Evolutionary conservation across 2,888 invertebrate species (phyloP), one percentile per base, ranked within the genome.

Genomic region (Apeira syringaria): DNA sequence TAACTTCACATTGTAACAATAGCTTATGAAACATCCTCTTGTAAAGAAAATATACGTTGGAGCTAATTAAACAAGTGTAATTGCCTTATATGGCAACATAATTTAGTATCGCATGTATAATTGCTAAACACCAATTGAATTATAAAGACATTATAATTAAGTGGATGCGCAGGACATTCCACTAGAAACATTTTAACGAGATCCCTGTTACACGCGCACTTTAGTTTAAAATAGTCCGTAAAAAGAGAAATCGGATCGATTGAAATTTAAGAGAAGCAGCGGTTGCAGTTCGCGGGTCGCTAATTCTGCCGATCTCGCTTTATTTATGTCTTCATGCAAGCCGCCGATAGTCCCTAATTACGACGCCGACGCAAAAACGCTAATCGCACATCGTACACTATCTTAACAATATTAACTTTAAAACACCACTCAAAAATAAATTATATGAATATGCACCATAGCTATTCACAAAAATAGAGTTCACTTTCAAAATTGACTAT

Each of bases 261-360:
- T 74, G 82, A 77, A 82, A 79, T 80, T 78, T 76, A 74, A 74
- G 69, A 61, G 63, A 56, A 63, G 59, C 61, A 61, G 67, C 65
- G 70, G 62, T 65, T 51, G 59, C 61, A 63, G 70, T 61, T 58
- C 63, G 64, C 62, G 48, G 60, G 64, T 64, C 65, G 80, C 84
- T 83, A 81, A 85, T 81, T 85, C 81, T 71, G 64, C 60, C 64
- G 73, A 73, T 73, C 78, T 69, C 77, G 58, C 73, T 85, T 89
- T 86, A 88, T 88, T 88, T 89, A 89, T 87, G 88, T 88, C 89
- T 88, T 87, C 87, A 89, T 89, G 88, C 83, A 69, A 63, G 77
- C 85, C 87, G 87, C 83, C 86, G 87, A 87, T 87, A 81, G 81
- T 73, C 77, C 85, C 85, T 88, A 89, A 89, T 89, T 89, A 89